Evolutionary conservation across 2,888 invertebrate genomes (phyloP).

Genomic region (Pollenia griseotomentosa): DNA sequence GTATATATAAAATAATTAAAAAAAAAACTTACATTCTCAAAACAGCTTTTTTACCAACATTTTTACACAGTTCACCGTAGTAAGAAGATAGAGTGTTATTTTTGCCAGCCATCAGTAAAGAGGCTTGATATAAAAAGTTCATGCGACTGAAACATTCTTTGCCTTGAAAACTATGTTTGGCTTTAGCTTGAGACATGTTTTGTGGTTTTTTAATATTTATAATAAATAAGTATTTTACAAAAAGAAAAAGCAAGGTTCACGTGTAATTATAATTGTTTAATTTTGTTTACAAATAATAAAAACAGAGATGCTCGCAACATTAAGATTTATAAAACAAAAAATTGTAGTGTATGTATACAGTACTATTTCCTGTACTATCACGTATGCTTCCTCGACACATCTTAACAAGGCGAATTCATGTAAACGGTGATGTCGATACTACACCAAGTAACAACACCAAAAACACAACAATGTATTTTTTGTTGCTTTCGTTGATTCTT

Average conservation of each 20-base stretch:
- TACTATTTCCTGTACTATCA: too few species aligned
- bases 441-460: too few species aligned
- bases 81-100: constrained; percentile 80
- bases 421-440: too few species aligned
- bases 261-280: neutral
- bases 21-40: constrained; percentile 80
- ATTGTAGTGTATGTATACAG: too few species aligned
- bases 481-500: too few species aligned
- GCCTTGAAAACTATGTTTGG: constrained; percentile 74
- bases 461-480: too few species aligned
- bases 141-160: constrained; percentile 81
- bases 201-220: neutral
- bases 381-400: too few species aligned
- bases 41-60: constrained; percentile 82
- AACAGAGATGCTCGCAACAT: neutral
- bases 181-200: constrained; percentile 61
- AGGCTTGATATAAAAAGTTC: constrained; percentile 84
- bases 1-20: neutral
- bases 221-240: neutral
- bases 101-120: constrained; percentile 81
- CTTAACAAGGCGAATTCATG: too few species aligned
- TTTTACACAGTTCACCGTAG: constrained; percentile 82
- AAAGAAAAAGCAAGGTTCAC: constrained; percentile 7
- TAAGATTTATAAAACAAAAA: too few species aligned
- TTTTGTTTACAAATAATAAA: constrained; percentile 12